Conservation (phyloP, 2,888 invertebrate genomes). For the Zonitis immaculata region DNA sequence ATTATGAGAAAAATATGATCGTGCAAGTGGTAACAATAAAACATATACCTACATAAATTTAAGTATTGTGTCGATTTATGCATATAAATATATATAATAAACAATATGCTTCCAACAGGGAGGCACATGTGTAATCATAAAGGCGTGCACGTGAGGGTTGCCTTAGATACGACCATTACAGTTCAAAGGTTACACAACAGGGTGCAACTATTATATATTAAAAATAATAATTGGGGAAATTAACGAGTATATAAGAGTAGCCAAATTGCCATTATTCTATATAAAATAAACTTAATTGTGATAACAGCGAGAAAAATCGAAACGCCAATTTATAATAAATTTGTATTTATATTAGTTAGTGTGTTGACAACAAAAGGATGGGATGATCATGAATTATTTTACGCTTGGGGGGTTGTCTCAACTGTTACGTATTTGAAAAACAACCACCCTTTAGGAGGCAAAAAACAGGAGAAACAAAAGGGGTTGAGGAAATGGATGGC, state of each 20-base stretch:
- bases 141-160: conserved; percentile 22
- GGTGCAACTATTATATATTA: conserved; percentile 22
- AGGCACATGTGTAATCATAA: neutral
- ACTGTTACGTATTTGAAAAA: neutral
- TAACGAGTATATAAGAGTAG: neutral
- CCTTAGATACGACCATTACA: conserved; percentile 21
- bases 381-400: conserved; percentile 1
- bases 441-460: no score
- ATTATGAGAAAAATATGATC: neutral
- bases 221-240: neutral
- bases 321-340: neutral
- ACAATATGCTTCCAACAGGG: neutral
- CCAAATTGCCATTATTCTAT: neutral
- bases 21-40: neutral
- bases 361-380: neutral
- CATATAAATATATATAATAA: neutral
- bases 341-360: neutral
- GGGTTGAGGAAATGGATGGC: conserved; percentile 1
- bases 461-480: no score
- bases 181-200: conserved; percentile 23
- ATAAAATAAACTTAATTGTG: neutral
- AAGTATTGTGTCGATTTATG: neutral
- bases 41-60: neutral
- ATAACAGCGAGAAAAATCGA: neutral
- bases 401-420: neutral